A percentile compares a stretch with the other conserved stretches of the same genome.
Evolutionary conservation across 2,888 invertebrate genomes (phyloP).

Genomic region (Leptodirus hochenwartii): DNA sequence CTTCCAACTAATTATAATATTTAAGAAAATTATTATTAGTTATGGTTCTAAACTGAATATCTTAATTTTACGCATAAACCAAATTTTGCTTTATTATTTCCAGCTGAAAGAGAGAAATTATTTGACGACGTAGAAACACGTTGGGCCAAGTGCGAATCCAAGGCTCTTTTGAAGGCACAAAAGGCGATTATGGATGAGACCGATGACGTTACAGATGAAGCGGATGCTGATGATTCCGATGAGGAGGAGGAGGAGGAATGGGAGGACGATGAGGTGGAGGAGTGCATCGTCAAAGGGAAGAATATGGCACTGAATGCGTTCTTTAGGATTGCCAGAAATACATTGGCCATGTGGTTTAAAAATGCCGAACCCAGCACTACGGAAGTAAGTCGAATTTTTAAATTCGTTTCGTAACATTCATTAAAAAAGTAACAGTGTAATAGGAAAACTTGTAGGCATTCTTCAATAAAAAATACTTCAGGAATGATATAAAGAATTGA

Average conservation of each 20-base stretch:
- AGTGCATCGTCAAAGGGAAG: slow-evolving; percentile 64
- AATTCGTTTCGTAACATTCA: too few species aligned
- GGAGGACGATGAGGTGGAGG: slow-evolving; percentile 39
- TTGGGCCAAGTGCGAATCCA: slow-evolving; percentile 49
- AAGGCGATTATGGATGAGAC: slow-evolving; percentile 5
- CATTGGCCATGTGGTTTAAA: slow-evolving; percentile 63
- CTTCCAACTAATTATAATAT: too few species aligned
- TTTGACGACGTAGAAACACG: slow-evolving; percentile 54
- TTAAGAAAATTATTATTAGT: not conserved
- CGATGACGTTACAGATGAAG: slow-evolving; percentile 1
- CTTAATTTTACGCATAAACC: too few species aligned
- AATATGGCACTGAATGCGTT: slow-evolving; percentile 67
- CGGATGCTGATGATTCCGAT: slow-evolving; percentile 7
- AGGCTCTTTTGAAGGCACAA: slow-evolving; percentile 12
- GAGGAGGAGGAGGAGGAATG: slow-evolving; percentile 21
- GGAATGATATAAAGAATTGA: too few species aligned
- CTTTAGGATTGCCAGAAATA: slow-evolving; percentile 64
- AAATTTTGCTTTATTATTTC: too few species aligned
- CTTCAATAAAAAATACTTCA: too few species aligned
- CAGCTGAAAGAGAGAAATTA: slow-evolving; percentile 56
- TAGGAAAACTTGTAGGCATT: slow-evolving; percentile 1
- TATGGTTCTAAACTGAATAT: too few species aligned
- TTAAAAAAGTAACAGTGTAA: too few species aligned
- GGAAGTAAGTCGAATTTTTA: slow-evolving; percentile 29
- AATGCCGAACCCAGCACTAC: slow-evolving; percentile 42